Percentiles rank a stretch among this genome's conserved stretches.
phyloP scores from a whole-genome alignment of 2,888 invertebrate genomes.

The Andrena chrysosceles region DNA sequence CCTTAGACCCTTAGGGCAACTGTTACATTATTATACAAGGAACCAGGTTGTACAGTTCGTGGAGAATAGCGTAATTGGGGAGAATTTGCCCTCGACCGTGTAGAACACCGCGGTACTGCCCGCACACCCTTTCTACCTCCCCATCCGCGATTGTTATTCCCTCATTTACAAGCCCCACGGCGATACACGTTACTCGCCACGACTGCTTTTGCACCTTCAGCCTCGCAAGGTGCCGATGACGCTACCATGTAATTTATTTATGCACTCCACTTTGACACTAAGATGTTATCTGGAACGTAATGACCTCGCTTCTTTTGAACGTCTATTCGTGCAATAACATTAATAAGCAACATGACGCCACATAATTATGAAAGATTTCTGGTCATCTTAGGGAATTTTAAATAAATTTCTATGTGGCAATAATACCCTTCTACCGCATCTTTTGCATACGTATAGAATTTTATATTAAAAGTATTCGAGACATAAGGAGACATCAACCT shows the following conservation, averaged over 20 bases:
- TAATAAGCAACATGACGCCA: slow-evolving; percentile 20
- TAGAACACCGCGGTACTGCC: slow-evolving; percentile 46
- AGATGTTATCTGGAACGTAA: slow-evolving; percentile 77
- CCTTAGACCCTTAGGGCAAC: slow-evolving; percentile 50
- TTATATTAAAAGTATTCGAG: too few relatives aligned
- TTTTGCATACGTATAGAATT: neutral
- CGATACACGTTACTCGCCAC: slow-evolving; percentile 60
- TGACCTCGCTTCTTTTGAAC: slow-evolving; percentile 16
- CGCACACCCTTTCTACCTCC: slow-evolving; percentile 45
- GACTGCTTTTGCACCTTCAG: slow-evolving; percentile 33
- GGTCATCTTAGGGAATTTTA: neutral
- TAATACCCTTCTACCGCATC: neutral
- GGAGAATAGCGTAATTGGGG: slow-evolving; percentile 75
- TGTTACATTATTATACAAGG: slow-evolving; percentile 65
- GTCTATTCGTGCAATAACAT: slow-evolving; percentile 10
- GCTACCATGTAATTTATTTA: slow-evolving; percentile 76
- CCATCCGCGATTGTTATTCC: slow-evolving; percentile 74
- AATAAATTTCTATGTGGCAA: neutral
- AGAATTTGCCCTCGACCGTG: slow-evolving; percentile 73
- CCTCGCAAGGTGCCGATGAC: slow-evolving; percentile 46
- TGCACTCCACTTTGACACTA: slow-evolving; percentile 76
- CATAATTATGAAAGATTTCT: neutral
- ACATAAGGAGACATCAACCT: too few relatives aligned
- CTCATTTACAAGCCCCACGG: slow-evolving; percentile 75
- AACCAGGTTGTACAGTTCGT: slow-evolving; percentile 63